Evolutionary conservation across 2,888 invertebrate genomes (phyloP).

Genomic region (Dasysyrphus tricinctus): DNA sequence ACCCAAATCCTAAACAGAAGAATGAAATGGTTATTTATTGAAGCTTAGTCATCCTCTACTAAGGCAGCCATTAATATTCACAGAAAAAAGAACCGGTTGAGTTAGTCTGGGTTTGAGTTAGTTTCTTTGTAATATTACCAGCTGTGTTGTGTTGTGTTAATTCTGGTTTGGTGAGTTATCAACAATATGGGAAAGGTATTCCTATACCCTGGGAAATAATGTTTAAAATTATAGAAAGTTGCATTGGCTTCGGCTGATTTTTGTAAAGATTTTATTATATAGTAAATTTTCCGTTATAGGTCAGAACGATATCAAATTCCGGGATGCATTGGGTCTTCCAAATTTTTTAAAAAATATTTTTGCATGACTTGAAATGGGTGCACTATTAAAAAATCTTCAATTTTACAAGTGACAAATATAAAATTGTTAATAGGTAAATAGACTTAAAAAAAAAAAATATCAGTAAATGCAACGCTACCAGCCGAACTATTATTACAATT

Average conservation of each 20-base stretch:
- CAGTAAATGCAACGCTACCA: neutral
- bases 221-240: neutral
- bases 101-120: conserved; percentile 23
- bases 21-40: conserved; percentile 36
- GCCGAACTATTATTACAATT: neutral
- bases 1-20: neutral
- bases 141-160: conserved; percentile 17
- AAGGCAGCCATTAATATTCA: conserved; percentile 16
- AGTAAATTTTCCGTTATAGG: too few relatives aligned
- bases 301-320: too few relatives aligned
- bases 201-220: neutral
- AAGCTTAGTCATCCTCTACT: conserved; percentile 29
- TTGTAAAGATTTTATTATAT: too few relatives aligned
- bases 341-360: too few relatives aligned
- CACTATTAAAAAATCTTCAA: too few relatives aligned
- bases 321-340: too few relatives aligned
- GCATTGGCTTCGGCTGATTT: neutral
- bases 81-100: conserved; percentile 40
- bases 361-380: too few relatives aligned
- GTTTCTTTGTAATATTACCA: conserved; percentile 21
- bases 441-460: neutral
- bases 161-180: conserved; percentile 32
- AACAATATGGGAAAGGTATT: neutral
- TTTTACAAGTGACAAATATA: too few relatives aligned
- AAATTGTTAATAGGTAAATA: neutral